Evolutionary conservation across 2,113 vertebrate genomes (phyloP).

Genomic region (Synodontis membranacea): DNA sequence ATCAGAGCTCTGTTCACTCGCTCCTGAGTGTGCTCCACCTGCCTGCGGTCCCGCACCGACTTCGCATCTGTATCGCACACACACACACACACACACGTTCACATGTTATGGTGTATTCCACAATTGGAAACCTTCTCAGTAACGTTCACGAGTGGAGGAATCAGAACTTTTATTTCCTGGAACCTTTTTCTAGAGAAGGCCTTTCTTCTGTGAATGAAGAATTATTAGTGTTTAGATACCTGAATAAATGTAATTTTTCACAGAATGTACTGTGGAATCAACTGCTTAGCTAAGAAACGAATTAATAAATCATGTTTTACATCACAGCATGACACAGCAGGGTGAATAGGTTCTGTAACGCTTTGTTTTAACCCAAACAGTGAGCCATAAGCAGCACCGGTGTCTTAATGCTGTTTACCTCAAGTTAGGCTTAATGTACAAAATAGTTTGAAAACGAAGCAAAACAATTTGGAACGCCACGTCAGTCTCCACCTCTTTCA

Average conservation of each 20-base stretch:
- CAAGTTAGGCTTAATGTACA: neutral
- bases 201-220: neutral
- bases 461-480: neutral
- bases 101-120: neutral
- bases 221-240: neutral
- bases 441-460: neutral
- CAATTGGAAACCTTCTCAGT: neutral
- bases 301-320: neutral
- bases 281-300: neutral
- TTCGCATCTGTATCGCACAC: slow-evolving; percentile 70
- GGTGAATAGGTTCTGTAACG: neutral
- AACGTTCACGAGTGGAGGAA: neutral
- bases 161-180: neutral
- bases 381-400: neutral
- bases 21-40: slow-evolving; percentile 78
- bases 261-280: too few relatives aligned
- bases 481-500: neutral
- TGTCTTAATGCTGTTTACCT: neutral
- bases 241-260: neutral
- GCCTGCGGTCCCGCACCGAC: slow-evolving; percentile 68
- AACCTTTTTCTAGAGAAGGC: neutral
- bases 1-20: slow-evolving; percentile 77
- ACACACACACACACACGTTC: neutral
- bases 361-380: neutral
- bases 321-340: neutral